Evolutionary conservation across 2,888 invertebrate genomes (phyloP).

Genomic region (Poecilobothrus nobilitatus): DNA sequence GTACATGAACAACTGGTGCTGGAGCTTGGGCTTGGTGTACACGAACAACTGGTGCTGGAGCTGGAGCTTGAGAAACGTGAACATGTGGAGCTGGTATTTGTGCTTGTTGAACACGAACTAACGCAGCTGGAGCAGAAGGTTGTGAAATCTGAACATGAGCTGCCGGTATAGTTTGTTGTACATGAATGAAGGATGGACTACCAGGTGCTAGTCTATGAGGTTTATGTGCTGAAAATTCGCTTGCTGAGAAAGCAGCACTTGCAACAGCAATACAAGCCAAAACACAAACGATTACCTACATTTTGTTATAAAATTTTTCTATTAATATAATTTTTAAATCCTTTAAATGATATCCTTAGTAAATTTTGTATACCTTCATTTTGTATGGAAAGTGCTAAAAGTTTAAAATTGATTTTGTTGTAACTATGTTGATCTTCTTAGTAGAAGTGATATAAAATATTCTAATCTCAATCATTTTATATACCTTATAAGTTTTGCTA

Average conservation of each 20-base stretch:
- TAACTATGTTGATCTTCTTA: neutral
- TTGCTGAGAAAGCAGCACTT: neutral
- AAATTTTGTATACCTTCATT: neutral
- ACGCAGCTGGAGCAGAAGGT: neutral
- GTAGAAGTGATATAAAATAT: neutral
- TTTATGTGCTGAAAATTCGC: neutral
- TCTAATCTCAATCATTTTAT: constrained; percentile 1
- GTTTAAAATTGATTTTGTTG: neutral
- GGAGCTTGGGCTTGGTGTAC: neutral
- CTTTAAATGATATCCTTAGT: neutral
- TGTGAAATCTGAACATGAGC: neutral
- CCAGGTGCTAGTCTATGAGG: neutral
- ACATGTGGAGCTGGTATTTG: neutral
- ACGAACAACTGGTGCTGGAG: neutral
- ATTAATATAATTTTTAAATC: neutral
- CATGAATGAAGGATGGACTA: neutral
- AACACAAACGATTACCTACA: neutral
- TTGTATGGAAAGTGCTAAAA: neutral
- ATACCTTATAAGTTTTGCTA: neutral
- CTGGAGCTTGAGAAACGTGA: neutral
- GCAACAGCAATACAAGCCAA: neutral
- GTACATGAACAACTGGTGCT: neutral
- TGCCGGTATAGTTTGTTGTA: neutral
- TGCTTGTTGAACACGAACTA: neutral
- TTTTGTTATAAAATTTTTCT: neutral